These are phyloP conservation scores for Drosophila niveifrons DNA, from an alignment of 2,888 invertebrate species.

Conservation along the genomic window DNA sequence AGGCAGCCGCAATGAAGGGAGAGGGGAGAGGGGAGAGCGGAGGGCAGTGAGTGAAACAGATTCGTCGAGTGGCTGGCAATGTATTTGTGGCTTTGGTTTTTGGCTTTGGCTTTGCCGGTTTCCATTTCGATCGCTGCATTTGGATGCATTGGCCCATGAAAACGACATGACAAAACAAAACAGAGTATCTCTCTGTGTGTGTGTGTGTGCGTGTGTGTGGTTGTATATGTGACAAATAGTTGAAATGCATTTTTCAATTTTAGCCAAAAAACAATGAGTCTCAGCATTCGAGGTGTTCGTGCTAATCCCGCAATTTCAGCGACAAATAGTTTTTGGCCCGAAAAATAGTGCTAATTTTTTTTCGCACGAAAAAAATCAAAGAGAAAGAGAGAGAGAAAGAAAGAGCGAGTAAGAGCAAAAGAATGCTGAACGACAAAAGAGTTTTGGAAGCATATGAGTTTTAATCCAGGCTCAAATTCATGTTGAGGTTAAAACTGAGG, in stretches of 20 bases:
- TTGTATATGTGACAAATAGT: conserved; percentile 67
- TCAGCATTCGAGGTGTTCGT: conserved; percentile 68
- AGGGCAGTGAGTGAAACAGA: neutral
- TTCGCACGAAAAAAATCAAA: conserved; percentile 63
- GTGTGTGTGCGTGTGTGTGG: conserved; percentile 7
- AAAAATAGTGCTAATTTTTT: conserved; percentile 59
- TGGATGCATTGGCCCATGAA: conserved; percentile 80
- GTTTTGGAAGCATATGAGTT: conserved; percentile 56
- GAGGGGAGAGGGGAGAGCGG: neutral
- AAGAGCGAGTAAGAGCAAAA: too few species aligned
- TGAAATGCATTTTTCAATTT: conserved; percentile 58
- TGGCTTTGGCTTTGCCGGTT: conserved; percentile 59
- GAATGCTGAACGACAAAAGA: conserved; percentile 47
- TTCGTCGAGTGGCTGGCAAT: conserved; percentile 45
- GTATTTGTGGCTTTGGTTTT: conserved; percentile 38
- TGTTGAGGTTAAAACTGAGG: conserved; percentile 31
- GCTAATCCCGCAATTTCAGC: conserved; percentile 75
- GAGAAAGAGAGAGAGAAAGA: conserved; percentile 16
- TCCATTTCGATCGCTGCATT: conserved; percentile 55
- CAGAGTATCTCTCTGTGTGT: conserved; percentile 54
- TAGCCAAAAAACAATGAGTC: conserved; percentile 58
- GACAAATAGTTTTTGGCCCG: neutral
- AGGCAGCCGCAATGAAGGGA: neutral
- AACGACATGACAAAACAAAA: conserved; percentile 82
- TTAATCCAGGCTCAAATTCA: conserved; percentile 65